Evolutionary conservation across 2,888 invertebrate genomes (phyloP).

Genomic region (Hedya salicella): DNA sequence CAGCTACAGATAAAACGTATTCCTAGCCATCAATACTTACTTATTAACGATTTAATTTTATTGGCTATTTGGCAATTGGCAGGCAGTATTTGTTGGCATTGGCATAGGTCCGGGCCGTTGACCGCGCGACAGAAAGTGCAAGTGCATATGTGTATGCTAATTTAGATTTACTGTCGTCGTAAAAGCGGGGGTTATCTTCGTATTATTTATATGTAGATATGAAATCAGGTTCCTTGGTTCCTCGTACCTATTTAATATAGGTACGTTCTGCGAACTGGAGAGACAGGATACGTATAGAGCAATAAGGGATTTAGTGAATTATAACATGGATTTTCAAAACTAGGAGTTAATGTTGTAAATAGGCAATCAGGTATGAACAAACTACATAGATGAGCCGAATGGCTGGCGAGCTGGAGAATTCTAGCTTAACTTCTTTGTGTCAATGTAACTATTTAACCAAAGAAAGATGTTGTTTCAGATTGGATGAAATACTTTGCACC

Average conservation of each 20-base stretch:
- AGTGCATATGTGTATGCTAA: constrained; percentile 57
- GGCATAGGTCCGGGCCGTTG: constrained; percentile 76
- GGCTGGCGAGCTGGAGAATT: too few species aligned
- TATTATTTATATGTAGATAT: constrained; percentile 18
- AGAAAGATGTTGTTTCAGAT: too few species aligned
- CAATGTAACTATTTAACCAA: too few species aligned
- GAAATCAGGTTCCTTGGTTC: neutral
- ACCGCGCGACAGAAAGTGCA: constrained; percentile 66
- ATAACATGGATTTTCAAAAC: too few species aligned
- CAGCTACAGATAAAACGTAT: neutral
- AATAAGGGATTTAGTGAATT: too few species aligned
- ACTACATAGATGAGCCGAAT: too few species aligned
- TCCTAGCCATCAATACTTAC: neutral
- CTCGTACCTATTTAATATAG: neutral
- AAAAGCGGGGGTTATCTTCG: constrained; percentile 35
- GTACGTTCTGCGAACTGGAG: neutral
- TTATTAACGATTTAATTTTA: constrained; percentile 16
- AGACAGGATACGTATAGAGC: neutral
- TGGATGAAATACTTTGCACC: too few species aligned
- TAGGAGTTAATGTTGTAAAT: too few species aligned
- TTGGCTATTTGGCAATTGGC: constrained; percentile 56
- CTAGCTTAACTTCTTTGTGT: too few species aligned
- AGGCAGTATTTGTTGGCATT: constrained; percentile 68
- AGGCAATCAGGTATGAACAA: too few species aligned
- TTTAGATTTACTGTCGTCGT: constrained; percentile 39